Conservation (phyloP, 1,140 invertebrate species). For the Apis laboriosa region DNA sequence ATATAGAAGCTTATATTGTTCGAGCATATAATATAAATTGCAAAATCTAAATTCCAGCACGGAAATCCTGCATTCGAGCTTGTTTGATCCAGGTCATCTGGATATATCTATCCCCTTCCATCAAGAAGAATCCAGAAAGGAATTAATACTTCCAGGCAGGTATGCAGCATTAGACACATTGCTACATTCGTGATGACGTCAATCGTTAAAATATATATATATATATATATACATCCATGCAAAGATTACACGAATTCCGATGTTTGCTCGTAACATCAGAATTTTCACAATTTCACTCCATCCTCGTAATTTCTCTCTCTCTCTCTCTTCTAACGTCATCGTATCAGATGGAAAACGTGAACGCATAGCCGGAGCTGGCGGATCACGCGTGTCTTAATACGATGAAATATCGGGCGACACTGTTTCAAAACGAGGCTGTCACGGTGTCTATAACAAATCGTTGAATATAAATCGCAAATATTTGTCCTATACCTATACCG, state of each 20-base stretch:
- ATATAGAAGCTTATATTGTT: no score
- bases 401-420: slow-evolving; percentile 33
- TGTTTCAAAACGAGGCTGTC: slow-evolving; percentile 3
- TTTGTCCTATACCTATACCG: background rate
- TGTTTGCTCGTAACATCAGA: background rate
- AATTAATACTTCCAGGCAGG: no score
- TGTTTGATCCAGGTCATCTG: no score
- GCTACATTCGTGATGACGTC: background rate
- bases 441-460: slow-evolving; percentile 40
- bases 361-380: background rate
- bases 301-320: background rate
- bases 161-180: background rate
- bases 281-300: background rate
- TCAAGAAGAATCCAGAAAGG: no score
- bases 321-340: background rate
- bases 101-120: no score
- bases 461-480: slow-evolving; percentile 43
- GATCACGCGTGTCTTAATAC: slow-evolving; percentile 39
- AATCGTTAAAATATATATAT: background rate
- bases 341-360: background rate
- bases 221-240: background rate
- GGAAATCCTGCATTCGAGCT: no score
- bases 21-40: no score
- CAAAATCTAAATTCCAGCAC: no score
- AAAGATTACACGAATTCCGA: background rate